Percentiles rank a stretch among this genome's conserved stretches.
phyloP scores from a whole-genome alignment of 1,140 invertebrate species.

The Procambarus virginalis region DNA sequence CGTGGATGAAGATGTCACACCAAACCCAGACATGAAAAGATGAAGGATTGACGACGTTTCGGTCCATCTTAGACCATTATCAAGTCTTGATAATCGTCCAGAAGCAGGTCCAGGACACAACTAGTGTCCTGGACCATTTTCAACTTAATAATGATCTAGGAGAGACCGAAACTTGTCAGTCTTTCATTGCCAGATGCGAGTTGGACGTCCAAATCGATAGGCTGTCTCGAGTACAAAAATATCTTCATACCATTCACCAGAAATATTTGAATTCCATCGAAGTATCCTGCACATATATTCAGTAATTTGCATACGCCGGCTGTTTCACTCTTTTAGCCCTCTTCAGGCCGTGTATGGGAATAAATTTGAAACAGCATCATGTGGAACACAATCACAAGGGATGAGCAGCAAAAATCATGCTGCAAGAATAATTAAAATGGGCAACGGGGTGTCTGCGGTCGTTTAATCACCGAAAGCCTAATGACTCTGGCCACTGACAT shows the following conservation, averaged over 20 bases:
- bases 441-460: slow-evolving; percentile 28
- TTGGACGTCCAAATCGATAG: too few relatives aligned
- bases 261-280: neutral
- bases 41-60: too few relatives aligned
- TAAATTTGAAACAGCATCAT: neutral
- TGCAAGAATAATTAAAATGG: slow-evolving; percentile 37
- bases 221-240: too few relatives aligned
- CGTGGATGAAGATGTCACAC: too few relatives aligned
- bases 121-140: too few relatives aligned
- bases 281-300: neutral
- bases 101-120: too few relatives aligned
- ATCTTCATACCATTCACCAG: neutral
- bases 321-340: neutral
- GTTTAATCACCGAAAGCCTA: slow-evolving; percentile 55
- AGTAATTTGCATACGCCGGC: neutral
- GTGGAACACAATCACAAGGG: neutral
- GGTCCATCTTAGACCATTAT: too few relatives aligned
- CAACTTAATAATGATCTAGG: too few relatives aligned
- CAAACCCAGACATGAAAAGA: too few relatives aligned
- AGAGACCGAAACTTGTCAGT: too few relatives aligned
- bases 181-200: too few relatives aligned
- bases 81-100: too few relatives aligned
- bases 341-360: neutral
- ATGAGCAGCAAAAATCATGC: slow-evolving; percentile 10
- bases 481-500: slow-evolving; percentile 44